Conservation (phyloP, 2,888 invertebrate genomes). For the Deroplatys truncata region DNA sequence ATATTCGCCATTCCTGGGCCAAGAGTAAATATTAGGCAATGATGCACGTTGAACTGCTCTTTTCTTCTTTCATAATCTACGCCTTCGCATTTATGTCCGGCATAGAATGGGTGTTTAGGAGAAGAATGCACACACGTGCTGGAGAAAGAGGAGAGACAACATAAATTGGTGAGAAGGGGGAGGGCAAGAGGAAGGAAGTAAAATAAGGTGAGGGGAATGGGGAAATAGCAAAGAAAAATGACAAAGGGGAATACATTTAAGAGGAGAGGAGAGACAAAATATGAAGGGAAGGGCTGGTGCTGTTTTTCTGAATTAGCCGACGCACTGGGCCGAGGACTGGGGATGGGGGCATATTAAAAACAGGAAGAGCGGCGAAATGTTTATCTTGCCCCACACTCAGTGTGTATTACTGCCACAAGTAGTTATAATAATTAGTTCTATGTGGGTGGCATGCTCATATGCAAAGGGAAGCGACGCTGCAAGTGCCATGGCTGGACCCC, state of each 20-base stretch:
- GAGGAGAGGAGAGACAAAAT: background rate
- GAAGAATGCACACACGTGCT: background rate
- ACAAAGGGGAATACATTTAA: slow-evolving; percentile 3
- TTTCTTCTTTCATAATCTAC: background rate
- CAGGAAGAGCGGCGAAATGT: background rate
- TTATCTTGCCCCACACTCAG: background rate
- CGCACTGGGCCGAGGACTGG: background rate
- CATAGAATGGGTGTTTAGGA: background rate
- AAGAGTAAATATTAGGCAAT: background rate
- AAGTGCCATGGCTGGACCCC: background rate
- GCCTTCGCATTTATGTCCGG: background rate
- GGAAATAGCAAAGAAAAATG: background rate
- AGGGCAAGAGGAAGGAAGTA: background rate
- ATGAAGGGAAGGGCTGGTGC: background rate
- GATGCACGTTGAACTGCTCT: background rate
- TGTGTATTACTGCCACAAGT: background rate
- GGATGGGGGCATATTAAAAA: background rate
- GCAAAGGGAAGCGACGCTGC: background rate
- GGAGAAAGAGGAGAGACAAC: background rate
- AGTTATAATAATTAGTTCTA: background rate
- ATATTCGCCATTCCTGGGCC: background rate
- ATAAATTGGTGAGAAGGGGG: background rate
- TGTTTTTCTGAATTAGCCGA: background rate
- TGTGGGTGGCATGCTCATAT: background rate
- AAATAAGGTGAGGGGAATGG: background rate